Conservation (phyloP, 2,888 invertebrate genomes). For the Odontocerum albicorne region DNA sequence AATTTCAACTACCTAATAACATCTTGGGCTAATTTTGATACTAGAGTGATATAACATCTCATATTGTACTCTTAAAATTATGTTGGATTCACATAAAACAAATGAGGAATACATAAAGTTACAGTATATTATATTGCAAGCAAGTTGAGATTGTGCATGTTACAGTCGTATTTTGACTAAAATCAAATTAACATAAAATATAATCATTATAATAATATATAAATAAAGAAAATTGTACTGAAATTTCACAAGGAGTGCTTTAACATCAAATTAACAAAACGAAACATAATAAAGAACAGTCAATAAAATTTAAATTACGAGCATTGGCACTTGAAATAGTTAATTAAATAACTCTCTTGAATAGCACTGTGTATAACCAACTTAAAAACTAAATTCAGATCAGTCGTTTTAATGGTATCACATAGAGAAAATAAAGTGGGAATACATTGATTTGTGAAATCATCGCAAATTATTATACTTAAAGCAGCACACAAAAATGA, state of each 20-base stretch:
- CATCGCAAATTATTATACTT: slow-evolving; percentile 3
- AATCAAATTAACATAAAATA: slow-evolving; percentile 22
- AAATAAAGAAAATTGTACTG: slow-evolving; percentile 48
- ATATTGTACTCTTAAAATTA: slow-evolving; percentile 63
- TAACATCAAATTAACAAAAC: slow-evolving; percentile 31
- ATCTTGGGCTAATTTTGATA: slow-evolving; percentile 63
- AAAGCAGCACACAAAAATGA: slow-evolving; percentile 10
- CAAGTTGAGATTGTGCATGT: slow-evolving; percentile 61
- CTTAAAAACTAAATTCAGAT: slow-evolving; percentile 64
- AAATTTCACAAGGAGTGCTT: slow-evolving; percentile 40
- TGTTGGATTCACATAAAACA: slow-evolving; percentile 51
- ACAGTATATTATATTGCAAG: slow-evolving; percentile 53
- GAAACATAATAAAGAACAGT: slow-evolving; percentile 52
- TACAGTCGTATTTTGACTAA: slow-evolving; percentile 39
- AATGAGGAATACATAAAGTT: slow-evolving; percentile 53
- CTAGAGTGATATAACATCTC: slow-evolving; percentile 60
- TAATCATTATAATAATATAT: slow-evolving; percentile 3
- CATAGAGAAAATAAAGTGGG: slow-evolving; percentile 58
- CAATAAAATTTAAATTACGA: slow-evolving; percentile 57
- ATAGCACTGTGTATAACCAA: slow-evolving; percentile 62
- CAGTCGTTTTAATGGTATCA: slow-evolving; percentile 64
- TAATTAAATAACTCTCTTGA: slow-evolving; percentile 58
- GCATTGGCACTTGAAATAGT: slow-evolving; percentile 62
- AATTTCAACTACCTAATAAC: slow-evolving; percentile 60
- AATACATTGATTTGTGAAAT: slow-evolving; percentile 38